Conservation (phyloP, 2,797 vertebrate genomes). For the Neopelma chrysocephalum region DNA sequence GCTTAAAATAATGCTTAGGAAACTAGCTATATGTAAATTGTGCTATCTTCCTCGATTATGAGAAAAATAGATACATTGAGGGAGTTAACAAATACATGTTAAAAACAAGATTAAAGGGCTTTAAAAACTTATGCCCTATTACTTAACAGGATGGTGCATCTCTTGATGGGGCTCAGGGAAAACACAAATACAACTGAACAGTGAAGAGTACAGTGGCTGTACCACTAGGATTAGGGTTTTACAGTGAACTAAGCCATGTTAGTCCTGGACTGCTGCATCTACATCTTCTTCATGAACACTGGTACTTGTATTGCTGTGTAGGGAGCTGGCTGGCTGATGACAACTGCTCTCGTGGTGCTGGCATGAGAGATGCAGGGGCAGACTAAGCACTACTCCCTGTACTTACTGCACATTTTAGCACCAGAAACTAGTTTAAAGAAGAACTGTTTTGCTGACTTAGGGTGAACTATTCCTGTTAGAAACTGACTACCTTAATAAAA, state of each 20-base stretch:
- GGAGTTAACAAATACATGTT: not conserved
- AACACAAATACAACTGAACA: not conserved
- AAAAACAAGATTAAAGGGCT: not conserved
- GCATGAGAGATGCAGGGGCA: not conserved
- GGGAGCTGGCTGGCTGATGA: not conserved
- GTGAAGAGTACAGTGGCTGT: not conserved
- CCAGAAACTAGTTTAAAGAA: not conserved
- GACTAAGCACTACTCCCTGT: not conserved
- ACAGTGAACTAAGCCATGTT: not conserved
- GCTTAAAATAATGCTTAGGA: not conserved
- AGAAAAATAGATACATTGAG: not conserved
- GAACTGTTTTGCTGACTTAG: not conserved
- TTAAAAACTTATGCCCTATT: rapidly evolving
- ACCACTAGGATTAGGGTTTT: not conserved
- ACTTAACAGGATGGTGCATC: not conserved
- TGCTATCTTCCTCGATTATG: not conserved
- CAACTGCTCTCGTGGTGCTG: not conserved
- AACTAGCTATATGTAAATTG: not conserved
- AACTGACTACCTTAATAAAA: not conserved
- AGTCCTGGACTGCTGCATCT: not conserved
- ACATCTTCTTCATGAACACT: not conserved
- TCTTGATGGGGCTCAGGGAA: not conserved
- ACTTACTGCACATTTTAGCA: not conserved
- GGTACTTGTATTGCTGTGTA: not conserved
- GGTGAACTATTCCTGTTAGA: not conserved